Base-by-base conservation (phyloP, 2,888 invertebrate genomes). In the Idaea dimidiata region DNA sequence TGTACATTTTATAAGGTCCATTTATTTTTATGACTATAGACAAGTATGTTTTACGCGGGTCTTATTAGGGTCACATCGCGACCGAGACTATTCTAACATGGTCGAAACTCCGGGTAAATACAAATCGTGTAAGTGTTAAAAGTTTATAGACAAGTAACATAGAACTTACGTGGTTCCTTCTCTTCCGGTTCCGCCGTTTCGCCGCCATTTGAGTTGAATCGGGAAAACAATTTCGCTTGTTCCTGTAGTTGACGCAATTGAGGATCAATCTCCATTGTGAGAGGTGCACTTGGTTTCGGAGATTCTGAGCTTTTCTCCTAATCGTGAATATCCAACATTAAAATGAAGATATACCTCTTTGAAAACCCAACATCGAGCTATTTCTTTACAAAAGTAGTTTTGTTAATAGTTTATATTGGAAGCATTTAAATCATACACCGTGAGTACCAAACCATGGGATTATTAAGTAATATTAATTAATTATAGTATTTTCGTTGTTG, bases 201-300 rank as follows among this genome's bases (percentile, higher is more conserved):
- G 16, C 83, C 81, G 62, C 87, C 87, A 10, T 80, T 81, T 0
- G 90, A 79, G 75, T 93, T 93, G 73, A 83, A 89, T 10, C 87
- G 86, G 56, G 93, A 91, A 75, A 93, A 93, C 72, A 93, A 70
- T 75, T 93, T 93, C 2, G 93, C 93, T 76, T 94, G 93, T 75
- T 93, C 93, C 74, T 93, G 93, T 61, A 93, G 84, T 59, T 93
- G 91, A 59, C 84, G 86, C 62, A 93, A 84, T 70, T 93, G 90
- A 0, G 93, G 92, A 68, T 93, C 93, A 67, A 93, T 93, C 72
- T 91, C 93, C 88, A 93, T 92, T 24, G 88, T 91, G 54, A 93
- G 78, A 6, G 93, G 93, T 17, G 87, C 87, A 6, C 87, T 86
- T 53, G 82, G 86, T 74, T 87, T 91, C 58, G 83, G 87, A 66